Base-by-base conservation (phyloP, 2,113 vertebrate genomes). In the Campylomormyrus tamandua region DNA sequence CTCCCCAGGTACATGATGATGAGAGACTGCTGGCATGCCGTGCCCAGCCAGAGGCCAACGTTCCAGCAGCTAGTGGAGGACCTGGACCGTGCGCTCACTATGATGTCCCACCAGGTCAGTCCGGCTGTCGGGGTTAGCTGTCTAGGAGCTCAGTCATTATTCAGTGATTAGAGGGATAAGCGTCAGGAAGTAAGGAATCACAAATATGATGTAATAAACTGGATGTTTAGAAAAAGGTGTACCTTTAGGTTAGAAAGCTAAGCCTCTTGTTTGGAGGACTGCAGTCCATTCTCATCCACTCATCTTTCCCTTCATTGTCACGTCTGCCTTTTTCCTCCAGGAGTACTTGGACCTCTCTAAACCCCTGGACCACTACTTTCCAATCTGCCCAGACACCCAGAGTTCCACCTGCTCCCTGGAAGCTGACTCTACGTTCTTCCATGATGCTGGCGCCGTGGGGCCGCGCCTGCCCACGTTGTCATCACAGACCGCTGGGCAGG, bases 21-120 rank as follows among this genome's bases (percentile, higher is more conserved):
- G 98, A 95, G 96, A 87, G 97, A 97, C 90, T 98, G 98, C 90
- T 99, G 98, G 98, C 95, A 97, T 88, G 70, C 87, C 1, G 52
- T 83, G 5, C 52, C 74, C 48, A 62, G n/a, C 52, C 90, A 88
- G 10, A 62, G 87, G 53, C 87, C 80, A 2, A 84, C 77, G 0
- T 90, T 84, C 2, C n/a, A 21, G 52, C 52, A 86, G 56, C n/a
- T 46, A 35, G 49, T 45, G n/a, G 74, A 84, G 77, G 89, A 98
- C 89, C 92, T 98, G 83, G 97, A 98, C 89, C 95, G 96, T 48
- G 96, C 96, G 0, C 96, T 99, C 74, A 96, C 97, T 84, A 94
- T 97, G 95, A 97, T 96, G 91, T 96, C 97, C n/a, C 97, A 98
- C 92, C 97, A 98, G 98, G 98, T 98, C 93, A 93, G 92, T 58